These are phyloP conservation scores for Peromyscus attwateri DNA, from an alignment of 2,797 vertebrate genomes.

Conservation along the genomic window DNA sequence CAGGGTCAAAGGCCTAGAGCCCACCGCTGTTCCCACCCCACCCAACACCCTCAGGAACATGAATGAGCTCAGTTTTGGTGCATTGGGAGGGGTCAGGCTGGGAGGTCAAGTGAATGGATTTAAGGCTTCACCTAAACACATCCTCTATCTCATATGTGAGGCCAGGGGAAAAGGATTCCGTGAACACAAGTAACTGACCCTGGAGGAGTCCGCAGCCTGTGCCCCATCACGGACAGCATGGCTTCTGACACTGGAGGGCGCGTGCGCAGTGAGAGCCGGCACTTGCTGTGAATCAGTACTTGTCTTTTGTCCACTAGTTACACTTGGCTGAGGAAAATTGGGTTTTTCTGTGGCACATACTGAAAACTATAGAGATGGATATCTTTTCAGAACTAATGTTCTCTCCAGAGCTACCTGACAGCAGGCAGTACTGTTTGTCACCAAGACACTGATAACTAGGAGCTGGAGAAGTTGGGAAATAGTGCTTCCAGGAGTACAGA, in stretches of 20 bases:
- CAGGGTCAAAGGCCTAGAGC: background rate
- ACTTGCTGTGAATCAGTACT: no score
- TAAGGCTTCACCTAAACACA: background rate
- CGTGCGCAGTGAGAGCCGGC: no score
- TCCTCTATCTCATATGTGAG: background rate
- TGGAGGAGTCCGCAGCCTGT: background rate
- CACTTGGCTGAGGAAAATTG: background rate
- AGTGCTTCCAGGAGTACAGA: background rate
- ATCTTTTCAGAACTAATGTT: background rate
- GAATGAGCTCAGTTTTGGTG: background rate
- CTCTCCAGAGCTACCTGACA: background rate
- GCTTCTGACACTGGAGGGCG: background rate
- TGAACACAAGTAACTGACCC: background rate
- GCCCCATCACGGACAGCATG: background rate
- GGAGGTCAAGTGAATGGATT: background rate
- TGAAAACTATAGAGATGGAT: background rate
- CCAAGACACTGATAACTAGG: no score
- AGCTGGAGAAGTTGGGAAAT: background rate
- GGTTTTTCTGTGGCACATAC: background rate
- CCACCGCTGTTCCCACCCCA: background rate
- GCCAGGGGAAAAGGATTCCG: background rate
- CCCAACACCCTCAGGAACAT: background rate
- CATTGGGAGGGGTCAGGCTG: background rate
- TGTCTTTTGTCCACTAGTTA: background rate
- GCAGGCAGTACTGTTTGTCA: background rate